These are phyloP conservation scores for Athalia rosae DNA, from an alignment of 2,888 invertebrate species.

Conservation along the genomic window DNA sequence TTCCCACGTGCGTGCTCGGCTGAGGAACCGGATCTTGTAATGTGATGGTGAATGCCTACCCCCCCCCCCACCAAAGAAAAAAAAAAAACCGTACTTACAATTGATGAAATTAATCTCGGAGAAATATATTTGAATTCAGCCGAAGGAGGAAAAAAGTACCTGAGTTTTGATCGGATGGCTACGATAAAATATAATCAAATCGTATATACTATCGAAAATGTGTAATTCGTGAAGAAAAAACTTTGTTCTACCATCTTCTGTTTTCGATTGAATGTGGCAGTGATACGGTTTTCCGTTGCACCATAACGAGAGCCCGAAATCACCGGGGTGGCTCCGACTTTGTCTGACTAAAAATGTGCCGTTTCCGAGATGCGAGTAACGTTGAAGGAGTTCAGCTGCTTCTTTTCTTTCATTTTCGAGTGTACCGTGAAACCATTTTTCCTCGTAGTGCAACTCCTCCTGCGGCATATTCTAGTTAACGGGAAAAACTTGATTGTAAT, in stretches of 20 bases:
- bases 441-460: conserved; percentile 92
- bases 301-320: conserved; percentile 97
- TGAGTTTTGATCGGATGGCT: conserved; percentile 90
- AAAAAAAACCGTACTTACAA: neutral
- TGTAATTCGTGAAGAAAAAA: conserved; percentile 92
- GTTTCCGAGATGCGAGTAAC: conserved; percentile 89
- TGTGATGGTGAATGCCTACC: conserved; percentile 88
- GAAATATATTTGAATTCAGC: neutral
- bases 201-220: conserved; percentile 94
- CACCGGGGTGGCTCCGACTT: conserved; percentile 96
- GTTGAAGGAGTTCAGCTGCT: conserved; percentile 78
- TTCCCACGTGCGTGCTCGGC: conserved; percentile 94
- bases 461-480: conserved; percentile 80
- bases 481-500: neutral
- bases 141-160: conserved; percentile 68
- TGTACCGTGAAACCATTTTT: conserved; percentile 96
- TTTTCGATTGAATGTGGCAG: conserved; percentile 92
- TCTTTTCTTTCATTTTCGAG: conserved; percentile 86
- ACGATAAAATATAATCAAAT: conserved; percentile 92
- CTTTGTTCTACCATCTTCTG: conserved; percentile 90
- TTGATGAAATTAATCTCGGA: neutral
- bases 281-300: conserved; percentile 92
- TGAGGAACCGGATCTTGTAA: conserved; percentile 95
- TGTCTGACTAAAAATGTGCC: conserved; percentile 95
- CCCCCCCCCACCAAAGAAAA: neutral